phyloP scores from a whole-genome alignment of 2,797 vertebrate species.

The Champsocephalus gunnari region DNA sequence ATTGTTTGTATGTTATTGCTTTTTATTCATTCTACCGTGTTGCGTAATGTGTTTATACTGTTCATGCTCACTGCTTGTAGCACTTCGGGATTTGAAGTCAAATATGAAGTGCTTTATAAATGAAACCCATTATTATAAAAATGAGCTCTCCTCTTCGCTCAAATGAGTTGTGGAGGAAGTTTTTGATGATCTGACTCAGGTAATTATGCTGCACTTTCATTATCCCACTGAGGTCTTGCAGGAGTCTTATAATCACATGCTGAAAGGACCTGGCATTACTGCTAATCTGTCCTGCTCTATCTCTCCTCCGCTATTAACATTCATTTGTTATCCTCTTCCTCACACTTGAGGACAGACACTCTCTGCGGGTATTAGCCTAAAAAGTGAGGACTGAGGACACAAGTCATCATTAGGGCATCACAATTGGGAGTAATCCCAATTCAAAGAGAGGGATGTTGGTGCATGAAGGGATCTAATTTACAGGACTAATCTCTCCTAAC shows the following conservation, averaged over 20 bases:
- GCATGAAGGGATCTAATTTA: constrained; percentile 56
- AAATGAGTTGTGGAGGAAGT: constrained; percentile 67
- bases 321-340: constrained; percentile 71
- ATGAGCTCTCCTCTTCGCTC: constrained; percentile 34
- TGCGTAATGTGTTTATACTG: too few relatives aligned
- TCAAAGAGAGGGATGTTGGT: constrained; percentile 60
- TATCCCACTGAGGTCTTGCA: constrained; percentile 54
- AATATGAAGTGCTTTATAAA: too few relatives aligned
- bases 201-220: constrained; percentile 73
- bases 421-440: constrained; percentile 70
- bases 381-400: constrained; percentile 61
- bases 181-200: constrained; percentile 64
- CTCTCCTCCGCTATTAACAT: constrained; percentile 65
- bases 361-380: constrained; percentile 54
- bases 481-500: constrained; percentile 54
- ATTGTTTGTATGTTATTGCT: too few relatives aligned
- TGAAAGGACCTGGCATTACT: constrained; percentile 45
- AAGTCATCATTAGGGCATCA: constrained; percentile 69
- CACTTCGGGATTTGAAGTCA: too few relatives aligned
- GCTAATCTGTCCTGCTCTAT: constrained; percentile 40
- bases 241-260: too few relatives aligned
- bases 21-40: too few relatives aligned
- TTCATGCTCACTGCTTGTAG: too few relatives aligned
- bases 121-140: too few relatives aligned
- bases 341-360: constrained; percentile 37